phyloP scores from a whole-genome alignment of 1,140 invertebrate genomes.

The Ceratina japonica region DNA sequence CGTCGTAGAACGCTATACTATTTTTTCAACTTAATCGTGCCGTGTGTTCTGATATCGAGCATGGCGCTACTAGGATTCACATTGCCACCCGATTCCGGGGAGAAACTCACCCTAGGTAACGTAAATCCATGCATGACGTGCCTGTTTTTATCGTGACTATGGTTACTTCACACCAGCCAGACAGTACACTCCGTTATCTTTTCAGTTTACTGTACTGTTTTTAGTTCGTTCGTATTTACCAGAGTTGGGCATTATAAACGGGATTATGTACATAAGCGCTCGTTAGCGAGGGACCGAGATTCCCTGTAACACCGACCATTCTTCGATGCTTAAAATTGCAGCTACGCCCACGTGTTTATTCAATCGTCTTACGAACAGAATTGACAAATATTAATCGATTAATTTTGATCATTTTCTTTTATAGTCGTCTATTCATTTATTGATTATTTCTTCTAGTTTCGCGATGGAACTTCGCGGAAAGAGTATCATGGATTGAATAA shows the following conservation, averaged over 20 bases:
- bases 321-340: no score
- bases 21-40: slow-evolving; percentile 99
- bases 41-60: slow-evolving; percentile 98
- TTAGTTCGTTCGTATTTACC: no score
- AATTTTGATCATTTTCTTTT: no score
- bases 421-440: no score
- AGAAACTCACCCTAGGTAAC: slow-evolving; percentile 98
- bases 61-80: slow-evolving; percentile 99
- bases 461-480: neutral
- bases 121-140: slow-evolving; percentile 70
- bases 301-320: no score
- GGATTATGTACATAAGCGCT: no score
- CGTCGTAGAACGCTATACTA: slow-evolving; percentile 98
- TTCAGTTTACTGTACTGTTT: neutral
- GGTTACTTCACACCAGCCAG: slow-evolving; percentile 54
- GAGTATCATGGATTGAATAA: neutral
- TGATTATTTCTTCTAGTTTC: no score
- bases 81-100: slow-evolving; percentile 98
- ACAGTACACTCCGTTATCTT: slow-evolving; percentile 35
- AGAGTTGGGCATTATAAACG: no score
- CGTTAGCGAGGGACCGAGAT: no score
- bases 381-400: no score
- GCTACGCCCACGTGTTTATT: no score
- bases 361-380: no score
- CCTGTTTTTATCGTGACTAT: slow-evolving; percentile 32